Evolutionary conservation across 2,888 invertebrate genomes (phyloP).

Genomic region (Acanthococcus lagerstroemiae): DNA sequence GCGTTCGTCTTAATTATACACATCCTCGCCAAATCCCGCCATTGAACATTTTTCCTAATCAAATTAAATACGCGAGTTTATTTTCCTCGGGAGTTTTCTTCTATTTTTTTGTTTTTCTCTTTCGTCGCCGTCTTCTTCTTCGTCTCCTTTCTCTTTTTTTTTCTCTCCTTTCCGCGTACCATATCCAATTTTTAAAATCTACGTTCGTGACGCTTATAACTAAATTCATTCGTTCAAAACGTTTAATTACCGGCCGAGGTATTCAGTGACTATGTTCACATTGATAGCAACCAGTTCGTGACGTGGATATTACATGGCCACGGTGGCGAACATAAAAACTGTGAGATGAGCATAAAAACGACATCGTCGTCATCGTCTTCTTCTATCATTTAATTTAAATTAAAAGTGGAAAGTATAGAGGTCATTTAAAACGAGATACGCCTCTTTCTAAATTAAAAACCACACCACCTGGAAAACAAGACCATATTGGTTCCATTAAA

Average conservation of each 20-base stretch:
- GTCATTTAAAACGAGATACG: constrained; percentile 30
- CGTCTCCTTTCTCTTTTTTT: background rate
- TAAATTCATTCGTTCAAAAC: constrained; percentile 26
- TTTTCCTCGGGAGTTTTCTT: background rate
- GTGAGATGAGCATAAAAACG: constrained; percentile 27
- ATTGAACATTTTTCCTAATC: constrained; percentile 1
- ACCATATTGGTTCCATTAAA: constrained; percentile 25
- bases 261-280: constrained; percentile 28
- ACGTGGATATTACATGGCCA: constrained; percentile 30
- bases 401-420: constrained; percentile 31
- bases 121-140: background rate
- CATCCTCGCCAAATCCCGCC: background rate
- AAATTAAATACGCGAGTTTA: background rate
- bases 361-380: constrained; percentile 30
- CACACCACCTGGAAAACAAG: constrained; percentile 26
- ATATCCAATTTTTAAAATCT: background rate
- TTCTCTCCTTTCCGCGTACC: background rate
- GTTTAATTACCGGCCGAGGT: constrained; percentile 28
- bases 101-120: background rate
- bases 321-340: constrained; percentile 16
- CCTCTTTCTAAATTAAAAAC: constrained; percentile 31
- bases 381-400: constrained; percentile 31
- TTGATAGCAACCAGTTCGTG: constrained; percentile 29
- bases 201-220: constrained; percentile 20
- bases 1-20: background rate